Conservation (phyloP, 2,797 vertebrate species). For the Cirrhinus molitorella region DNA sequence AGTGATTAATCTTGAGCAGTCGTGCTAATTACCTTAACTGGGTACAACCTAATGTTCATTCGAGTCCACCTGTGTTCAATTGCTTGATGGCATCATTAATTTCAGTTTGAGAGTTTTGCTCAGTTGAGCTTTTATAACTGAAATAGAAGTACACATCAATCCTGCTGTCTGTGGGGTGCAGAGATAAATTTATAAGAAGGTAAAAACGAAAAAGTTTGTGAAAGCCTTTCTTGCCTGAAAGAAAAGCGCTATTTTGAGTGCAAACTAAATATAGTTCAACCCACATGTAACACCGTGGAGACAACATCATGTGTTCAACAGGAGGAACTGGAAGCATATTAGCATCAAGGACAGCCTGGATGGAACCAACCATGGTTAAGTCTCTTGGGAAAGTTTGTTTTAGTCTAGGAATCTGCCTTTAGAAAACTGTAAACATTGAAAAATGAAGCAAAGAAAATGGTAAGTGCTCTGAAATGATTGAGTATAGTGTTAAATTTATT, state of each 20-base stretch:
- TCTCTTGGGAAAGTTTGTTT: background rate
- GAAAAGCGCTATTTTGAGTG: background rate
- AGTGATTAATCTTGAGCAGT: background rate
- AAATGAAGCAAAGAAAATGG: background rate
- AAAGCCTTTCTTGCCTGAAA: background rate
- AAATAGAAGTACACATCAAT: background rate
- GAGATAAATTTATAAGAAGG: background rate
- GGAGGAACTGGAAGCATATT: background rate
- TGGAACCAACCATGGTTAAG: background rate
- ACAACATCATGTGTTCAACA: background rate
- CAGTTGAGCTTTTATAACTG: background rate
- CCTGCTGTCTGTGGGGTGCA: background rate
- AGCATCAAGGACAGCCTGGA: background rate
- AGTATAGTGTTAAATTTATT: background rate
- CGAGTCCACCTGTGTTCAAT: background rate
- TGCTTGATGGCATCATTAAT: background rate
- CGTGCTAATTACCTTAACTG: background rate
- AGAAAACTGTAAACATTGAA: background rate
- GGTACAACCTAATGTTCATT: background rate
- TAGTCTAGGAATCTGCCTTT: background rate
- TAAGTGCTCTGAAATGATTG: background rate
- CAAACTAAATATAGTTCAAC: constrained; percentile 14
- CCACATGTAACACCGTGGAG: background rate
- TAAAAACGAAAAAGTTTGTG: background rate
- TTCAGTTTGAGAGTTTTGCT: background rate